Conservation (phyloP, 2,113 vertebrate genomes). For the Cryptotis parvus region DNA sequence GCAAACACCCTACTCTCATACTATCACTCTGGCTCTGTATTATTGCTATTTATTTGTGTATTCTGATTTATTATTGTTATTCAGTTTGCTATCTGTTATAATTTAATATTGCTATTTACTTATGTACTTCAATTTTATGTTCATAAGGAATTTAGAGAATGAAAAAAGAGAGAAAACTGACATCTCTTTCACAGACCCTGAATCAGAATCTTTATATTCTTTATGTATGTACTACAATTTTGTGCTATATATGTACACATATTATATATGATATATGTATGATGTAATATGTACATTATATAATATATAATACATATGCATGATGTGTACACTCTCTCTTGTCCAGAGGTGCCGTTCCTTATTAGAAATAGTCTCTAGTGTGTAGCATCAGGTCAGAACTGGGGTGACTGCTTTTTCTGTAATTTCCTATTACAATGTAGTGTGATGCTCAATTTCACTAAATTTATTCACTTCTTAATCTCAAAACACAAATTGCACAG, state of each 20-base stretch:
- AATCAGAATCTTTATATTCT: neutral
- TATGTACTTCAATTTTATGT: neutral
- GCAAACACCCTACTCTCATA: too few species aligned
- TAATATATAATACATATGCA: too few species aligned
- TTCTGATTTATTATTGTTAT: too few species aligned
- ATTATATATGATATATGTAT: too few species aligned
- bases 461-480: slow-evolving; percentile 18
- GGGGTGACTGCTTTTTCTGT: neutral
- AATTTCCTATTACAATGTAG: neutral
- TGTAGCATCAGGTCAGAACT: neutral
- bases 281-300: too few species aligned
- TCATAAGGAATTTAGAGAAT: slow-evolving; percentile 7
- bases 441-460: neutral
- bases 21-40: too few species aligned
- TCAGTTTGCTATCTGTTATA: too few species aligned
- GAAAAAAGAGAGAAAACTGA: neutral
- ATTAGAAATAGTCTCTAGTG: neutral
- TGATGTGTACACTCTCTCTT: neutral
- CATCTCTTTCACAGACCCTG: neutral
- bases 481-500: neutral
- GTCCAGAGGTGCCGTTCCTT: neutral
- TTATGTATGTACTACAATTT: slow-evolving; percentile 20
- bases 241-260: neutral
- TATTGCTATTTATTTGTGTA: too few species aligned
- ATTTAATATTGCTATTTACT: neutral